These are phyloP conservation scores for Crambe crambe DNA, from an alignment of 37 sponge, comb jelly and placozoan species.

Conservation along the genomic window DNA sequence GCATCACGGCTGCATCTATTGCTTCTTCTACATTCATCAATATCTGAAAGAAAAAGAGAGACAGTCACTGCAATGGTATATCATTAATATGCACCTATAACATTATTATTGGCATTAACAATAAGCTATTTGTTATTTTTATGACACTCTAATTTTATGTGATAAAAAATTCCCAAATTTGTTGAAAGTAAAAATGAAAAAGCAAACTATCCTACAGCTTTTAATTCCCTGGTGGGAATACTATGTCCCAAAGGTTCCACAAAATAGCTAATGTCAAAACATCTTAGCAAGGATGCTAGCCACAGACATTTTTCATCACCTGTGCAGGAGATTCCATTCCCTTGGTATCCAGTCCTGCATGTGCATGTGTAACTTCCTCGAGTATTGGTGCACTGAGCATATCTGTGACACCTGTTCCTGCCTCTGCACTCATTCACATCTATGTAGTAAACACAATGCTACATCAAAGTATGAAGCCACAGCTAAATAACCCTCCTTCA, in stretches of 20 bases:
- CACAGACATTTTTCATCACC: not conserved
- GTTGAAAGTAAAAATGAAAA: not conserved
- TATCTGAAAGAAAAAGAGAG: not conserved
- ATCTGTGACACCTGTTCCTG: not conserved
- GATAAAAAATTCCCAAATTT: not conserved
- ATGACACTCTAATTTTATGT: too few species aligned
- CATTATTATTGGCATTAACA: not conserved
- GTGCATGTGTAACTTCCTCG: not conserved
- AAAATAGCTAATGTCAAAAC: too few species aligned
- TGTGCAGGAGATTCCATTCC: not conserved
- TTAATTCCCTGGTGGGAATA: not conserved
- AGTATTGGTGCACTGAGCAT: not conserved
- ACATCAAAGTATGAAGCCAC: not conserved
- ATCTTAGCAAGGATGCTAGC: too few species aligned
- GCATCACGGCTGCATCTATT: not conserved
- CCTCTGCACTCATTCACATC: conserved; percentile 9
- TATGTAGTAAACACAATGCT: not conserved
- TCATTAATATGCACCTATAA: not conserved
- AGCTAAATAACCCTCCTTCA: too few species aligned
- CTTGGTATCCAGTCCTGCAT: not conserved
- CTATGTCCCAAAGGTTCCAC: too few species aligned
- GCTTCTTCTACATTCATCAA: conserved; percentile 18
- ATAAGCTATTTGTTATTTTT: too few species aligned
- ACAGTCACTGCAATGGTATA: not conserved
- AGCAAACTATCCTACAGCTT: not conserved